Evolutionary conservation across 1,140 invertebrate species (phyloP).

Genomic region (Hermatobates lingyangjiaoensis): DNA sequence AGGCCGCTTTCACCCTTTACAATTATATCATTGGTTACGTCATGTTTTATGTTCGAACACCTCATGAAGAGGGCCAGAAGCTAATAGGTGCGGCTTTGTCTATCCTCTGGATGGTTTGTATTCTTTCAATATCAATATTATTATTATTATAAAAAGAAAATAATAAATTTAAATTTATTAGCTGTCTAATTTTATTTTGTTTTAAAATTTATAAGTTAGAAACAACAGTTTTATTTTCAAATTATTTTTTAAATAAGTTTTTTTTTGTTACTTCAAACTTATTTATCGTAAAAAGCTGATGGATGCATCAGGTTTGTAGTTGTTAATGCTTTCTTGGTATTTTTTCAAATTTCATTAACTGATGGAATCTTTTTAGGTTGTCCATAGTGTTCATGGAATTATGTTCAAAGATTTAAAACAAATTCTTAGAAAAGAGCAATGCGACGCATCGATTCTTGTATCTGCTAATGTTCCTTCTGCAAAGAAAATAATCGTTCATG

Average conservation of each 20-base stretch:
- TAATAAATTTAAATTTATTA: not conserved
- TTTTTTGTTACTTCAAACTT: not conserved
- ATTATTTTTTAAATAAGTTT: not conserved
- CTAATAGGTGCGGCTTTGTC: constrained; percentile 84
- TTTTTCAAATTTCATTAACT: too few relatives aligned
- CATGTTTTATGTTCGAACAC: constrained; percentile 95
- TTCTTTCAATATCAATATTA: not conserved
- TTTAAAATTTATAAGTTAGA: not conserved
- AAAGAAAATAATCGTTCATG: constrained; percentile 97
- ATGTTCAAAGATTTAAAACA: constrained; percentile 99
- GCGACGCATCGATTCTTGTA: constrained; percentile 88
- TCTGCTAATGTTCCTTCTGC: constrained; percentile 97
- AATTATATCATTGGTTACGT: constrained; percentile 99
- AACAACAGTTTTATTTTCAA: not conserved
- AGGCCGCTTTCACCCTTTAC: constrained; percentile 95
- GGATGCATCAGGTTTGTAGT: too few relatives aligned
- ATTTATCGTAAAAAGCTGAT: too few relatives aligned
- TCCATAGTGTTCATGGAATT: constrained; percentile 92
- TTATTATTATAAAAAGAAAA: not conserved
- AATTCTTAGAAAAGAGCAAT: constrained; percentile 95
- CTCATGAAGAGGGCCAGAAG: constrained; percentile 83
- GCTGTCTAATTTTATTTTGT: not conserved
- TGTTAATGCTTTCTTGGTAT: too few relatives aligned
- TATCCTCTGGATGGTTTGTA: constrained; percentile 81
- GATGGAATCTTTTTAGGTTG: constrained; percentile 53